Percentiles rank a stretch among this genome's conserved stretches.
These are phyloP conservation scores for Cantharis flavilabris DNA, from an alignment of 2,888 invertebrate species.

Conservation along the genomic window DNA sequence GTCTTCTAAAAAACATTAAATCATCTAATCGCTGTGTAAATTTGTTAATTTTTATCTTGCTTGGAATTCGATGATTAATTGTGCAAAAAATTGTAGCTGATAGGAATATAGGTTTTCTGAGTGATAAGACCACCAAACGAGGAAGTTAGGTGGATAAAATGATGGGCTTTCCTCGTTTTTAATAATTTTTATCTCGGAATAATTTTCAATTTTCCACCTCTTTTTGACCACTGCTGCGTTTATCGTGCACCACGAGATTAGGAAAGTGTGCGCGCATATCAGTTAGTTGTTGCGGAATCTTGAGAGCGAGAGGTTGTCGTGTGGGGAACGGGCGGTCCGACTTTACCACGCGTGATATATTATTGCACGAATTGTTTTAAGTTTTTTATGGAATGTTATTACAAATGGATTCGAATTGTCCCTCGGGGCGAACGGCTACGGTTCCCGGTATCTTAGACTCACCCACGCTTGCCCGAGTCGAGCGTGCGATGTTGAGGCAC, in stretches of 20 bases:
- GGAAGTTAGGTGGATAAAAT: background rate
- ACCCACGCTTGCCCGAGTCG: constrained; percentile 64
- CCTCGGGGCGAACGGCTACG: constrained; percentile 36
- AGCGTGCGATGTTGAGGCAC: constrained; percentile 62
- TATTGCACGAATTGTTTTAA: constrained; percentile 13
- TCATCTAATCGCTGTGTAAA: background rate
- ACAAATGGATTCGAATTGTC: constrained; percentile 40
- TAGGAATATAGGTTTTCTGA: background rate
- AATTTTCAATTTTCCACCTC: constrained; percentile 19
- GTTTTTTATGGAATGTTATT: constrained; percentile 41
- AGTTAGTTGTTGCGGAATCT: constrained; percentile 19
- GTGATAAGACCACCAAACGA: background rate
- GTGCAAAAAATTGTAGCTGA: background rate
- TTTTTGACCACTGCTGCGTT: background rate
- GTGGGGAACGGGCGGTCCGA: constrained; percentile 9
- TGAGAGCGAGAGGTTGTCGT: constrained; percentile 5
- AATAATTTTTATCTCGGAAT: background rate
- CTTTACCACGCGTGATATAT: constrained; percentile 27
- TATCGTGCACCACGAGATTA: constrained; percentile 11
- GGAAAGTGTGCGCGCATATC: constrained; percentile 16
- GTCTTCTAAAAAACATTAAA: background rate
- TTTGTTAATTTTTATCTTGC: background rate
- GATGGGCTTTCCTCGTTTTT: background rate
- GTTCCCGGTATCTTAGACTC: constrained; percentile 61
- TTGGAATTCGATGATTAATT: background rate